Evolutionary conservation across 2,888 invertebrate genomes (phyloP).

Genomic region (Lomographa bimaculata): DNA sequence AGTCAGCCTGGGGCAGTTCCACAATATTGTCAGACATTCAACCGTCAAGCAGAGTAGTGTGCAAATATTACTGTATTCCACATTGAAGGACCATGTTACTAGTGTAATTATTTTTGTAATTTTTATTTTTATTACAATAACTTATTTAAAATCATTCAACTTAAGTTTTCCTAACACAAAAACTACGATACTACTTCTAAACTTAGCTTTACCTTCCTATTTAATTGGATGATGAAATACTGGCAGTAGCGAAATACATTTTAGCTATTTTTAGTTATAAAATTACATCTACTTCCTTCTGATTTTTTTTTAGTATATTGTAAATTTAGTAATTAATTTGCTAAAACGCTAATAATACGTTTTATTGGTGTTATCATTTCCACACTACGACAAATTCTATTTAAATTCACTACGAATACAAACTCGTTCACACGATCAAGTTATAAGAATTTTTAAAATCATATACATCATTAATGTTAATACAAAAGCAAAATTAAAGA

Average conservation of each 20-base stretch:
- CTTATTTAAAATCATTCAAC: conserved; percentile 82
- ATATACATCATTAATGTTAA: conserved; percentile 37
- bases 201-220: conserved; percentile 50
- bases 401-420: conserved; percentile 28
- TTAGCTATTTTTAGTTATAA: conserved; percentile 50
- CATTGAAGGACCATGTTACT: no score
- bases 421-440: conserved; percentile 44
- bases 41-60: no score
- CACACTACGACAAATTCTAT: conserved; percentile 15
- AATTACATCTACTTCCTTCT: conserved; percentile 46
- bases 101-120: no score
- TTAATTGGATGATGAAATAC: conserved; percentile 78
- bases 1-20: no score
- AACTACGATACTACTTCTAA: conserved; percentile 49
- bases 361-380: conserved; percentile 15
- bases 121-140: conserved; percentile 79
- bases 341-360: conserved; percentile 8
- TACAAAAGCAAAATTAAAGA: conserved; percentile 36
- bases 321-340: conserved; percentile 1
- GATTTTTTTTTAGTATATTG: conserved; percentile 25
- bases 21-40: no score
- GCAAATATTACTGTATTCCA: no score
- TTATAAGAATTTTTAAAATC: conserved; percentile 31
- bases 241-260: conserved; percentile 83
- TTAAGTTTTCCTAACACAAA: conserved; percentile 61